Evolutionary conservation across 2,797 vertebrate species (phyloP).

Genomic region (Fistularia commersonii): DNA sequence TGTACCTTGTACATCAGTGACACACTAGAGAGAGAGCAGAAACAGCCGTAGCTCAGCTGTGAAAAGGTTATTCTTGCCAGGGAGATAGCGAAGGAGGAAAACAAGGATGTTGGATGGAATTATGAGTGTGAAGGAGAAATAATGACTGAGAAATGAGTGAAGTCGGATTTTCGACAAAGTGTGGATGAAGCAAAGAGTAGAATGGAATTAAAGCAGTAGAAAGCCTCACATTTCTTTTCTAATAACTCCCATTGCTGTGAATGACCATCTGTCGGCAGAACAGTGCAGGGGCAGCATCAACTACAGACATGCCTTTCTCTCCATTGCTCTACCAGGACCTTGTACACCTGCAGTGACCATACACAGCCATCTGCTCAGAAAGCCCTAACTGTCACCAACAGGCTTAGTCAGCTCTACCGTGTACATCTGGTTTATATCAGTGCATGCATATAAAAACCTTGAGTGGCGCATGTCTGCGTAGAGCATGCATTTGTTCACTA

Average conservation of each 20-base stretch:
- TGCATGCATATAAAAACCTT: background rate
- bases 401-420: slow-evolving; percentile 13
- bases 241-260: slow-evolving; percentile 20
- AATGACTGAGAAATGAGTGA: background rate
- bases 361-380: slow-evolving; percentile 42
- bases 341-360: slow-evolving; percentile 38
- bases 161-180: background rate
- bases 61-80: slow-evolving; percentile 31
- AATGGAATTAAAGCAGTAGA: background rate
- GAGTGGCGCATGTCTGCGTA: background rate
- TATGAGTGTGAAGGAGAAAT: background rate
- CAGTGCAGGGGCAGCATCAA: slow-evolving; percentile 8
- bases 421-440: slow-evolving; percentile 7
- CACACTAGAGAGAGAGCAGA: slow-evolving; percentile 13
- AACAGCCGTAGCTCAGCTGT: slow-evolving; percentile 13
- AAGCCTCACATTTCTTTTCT: slow-evolving; percentile 5
- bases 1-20: slow-evolving; percentile 6
- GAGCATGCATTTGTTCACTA: background rate
- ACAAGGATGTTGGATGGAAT: slow-evolving; percentile 1
- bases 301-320: slow-evolving; percentile 28
- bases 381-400: slow-evolving; percentile 9
- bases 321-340: slow-evolving; percentile 33
- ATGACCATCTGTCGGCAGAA: slow-evolving; percentile 39
- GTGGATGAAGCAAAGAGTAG: too few relatives aligned
- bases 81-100: slow-evolving; percentile 18